Percentiles rank a stretch among this genome's conserved stretches.
These are phyloP conservation scores for Oscheius sp. DNA, from an alignment of 2,888 invertebrate species.

Conservation along the genomic window DNA sequence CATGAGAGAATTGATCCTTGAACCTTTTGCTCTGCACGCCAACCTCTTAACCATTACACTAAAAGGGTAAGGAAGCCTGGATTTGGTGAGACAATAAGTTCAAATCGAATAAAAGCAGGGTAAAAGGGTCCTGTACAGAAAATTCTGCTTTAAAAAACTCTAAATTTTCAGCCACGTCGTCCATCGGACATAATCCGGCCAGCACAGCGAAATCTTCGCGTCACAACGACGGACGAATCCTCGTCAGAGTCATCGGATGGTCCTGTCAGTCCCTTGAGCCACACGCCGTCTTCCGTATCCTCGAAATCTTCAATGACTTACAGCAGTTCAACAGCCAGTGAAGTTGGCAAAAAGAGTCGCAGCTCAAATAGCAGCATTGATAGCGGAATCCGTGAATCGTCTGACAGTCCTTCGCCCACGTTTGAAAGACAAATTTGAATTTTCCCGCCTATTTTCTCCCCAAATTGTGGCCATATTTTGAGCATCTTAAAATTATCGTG, in stretches of 20 bases:
- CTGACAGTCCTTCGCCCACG: conserved; percentile 29
- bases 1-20: too few species aligned
- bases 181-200: conserved; percentile 55
- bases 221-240: conserved; percentile 49
- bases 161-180: conserved; percentile 56
- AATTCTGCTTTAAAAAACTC: too few species aligned
- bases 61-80: too few species aligned
- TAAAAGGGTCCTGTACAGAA: too few species aligned
- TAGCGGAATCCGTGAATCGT: conserved; percentile 53
- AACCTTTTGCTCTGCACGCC: too few species aligned
- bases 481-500: not conserved
- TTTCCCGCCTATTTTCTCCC: not conserved
- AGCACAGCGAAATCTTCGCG: conserved; percentile 39
- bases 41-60: too few species aligned
- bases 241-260: conserved; percentile 37
- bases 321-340: conserved; percentile 41
- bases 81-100: too few species aligned
- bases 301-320: conserved; percentile 35
- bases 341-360: conserved; percentile 35
- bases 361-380: conserved; percentile 58
- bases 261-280: conserved; percentile 29
- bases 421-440: conserved; percentile 35
- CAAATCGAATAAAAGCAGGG: too few species aligned
- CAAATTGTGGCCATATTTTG: conserved; percentile 24
- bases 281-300: conserved; percentile 32